Conservation (phyloP, 2,797 vertebrate genomes). For the Eurystomus glaucurus region DNA sequence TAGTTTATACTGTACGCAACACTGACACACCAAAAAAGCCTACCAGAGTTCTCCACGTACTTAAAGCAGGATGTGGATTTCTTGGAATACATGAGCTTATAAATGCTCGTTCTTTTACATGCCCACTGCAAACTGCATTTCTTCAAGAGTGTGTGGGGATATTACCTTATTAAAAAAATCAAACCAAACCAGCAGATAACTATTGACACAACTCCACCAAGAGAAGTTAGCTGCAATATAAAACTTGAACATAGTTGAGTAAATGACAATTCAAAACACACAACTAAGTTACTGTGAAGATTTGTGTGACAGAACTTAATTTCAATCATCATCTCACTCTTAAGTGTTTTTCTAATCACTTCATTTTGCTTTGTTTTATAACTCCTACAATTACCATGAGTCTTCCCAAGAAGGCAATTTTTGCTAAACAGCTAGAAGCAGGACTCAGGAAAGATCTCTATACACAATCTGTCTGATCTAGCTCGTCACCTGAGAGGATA, state of each 20-base stretch:
- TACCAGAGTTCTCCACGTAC: accelerated
- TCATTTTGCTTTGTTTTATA: background rate
- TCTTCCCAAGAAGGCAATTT: constrained; percentile 2
- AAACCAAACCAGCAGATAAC: background rate
- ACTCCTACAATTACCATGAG: background rate
- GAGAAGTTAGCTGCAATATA: background rate
- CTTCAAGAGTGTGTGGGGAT: background rate
- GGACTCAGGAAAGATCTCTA: background rate
- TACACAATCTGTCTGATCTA: constrained; percentile 44
- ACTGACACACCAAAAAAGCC: background rate
- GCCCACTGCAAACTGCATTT: background rate
- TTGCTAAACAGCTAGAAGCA: constrained; percentile 1
- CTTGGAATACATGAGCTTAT: background rate
- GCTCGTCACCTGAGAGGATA: constrained; percentile 58
- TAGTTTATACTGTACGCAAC: accelerated
- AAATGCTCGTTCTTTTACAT: background rate
- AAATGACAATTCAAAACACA: background rate
- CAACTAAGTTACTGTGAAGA: background rate
- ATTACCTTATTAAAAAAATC: background rate
- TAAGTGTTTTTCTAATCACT: background rate
- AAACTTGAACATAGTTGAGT: background rate
- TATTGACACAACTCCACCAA: background rate
- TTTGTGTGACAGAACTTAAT: background rate
- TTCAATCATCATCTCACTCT: background rate
- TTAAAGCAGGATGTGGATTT: background rate